Base-by-base conservation (phyloP, 1,140 invertebrate genomes). In the Scylla paramamosain region DNA sequence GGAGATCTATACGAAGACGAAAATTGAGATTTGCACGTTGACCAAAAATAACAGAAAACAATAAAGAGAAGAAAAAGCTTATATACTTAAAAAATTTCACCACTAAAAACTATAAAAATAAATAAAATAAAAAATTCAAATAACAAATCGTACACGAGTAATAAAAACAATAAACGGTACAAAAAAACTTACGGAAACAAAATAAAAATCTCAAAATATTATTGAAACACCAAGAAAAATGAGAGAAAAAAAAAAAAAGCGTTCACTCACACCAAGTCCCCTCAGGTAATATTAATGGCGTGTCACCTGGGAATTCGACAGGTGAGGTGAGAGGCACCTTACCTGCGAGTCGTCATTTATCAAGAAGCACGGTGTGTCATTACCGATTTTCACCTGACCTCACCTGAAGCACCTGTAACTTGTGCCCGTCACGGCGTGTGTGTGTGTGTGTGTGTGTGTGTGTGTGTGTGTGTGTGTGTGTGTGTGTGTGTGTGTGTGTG, bases 381-480 rank as follows among this genome's bases (percentile, higher is more conserved):
- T 77, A 77, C 67, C 67, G 67, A 77, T 77, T 77, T 77, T 77
- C 67, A 77, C 67, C 67, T 77, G 67, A 25, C 67, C 67, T 77
- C 67, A 20, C 67, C 25, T n/a, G 25, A n/a, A 77, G n/a, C 67
- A 77, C 67, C 67, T 77, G 67, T 77, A 77, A n/a, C 67, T 12
- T 77, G 67, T n/a, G 52, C 52, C 52, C 52, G 52, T 59, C 52
- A 59, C 52, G 16, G 12, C 16, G 52, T 20, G 12, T 14, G 10
- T 14, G 52, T 59, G 16, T 20, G 10, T 12, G 52, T 59, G 52
- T 59, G 52, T 59, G 52, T 59, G 90, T 59, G 90, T 59, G 45
- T 91, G 46, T 59, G 90, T 91, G 39, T 52, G n/a, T 52, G 90
- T 52, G 31, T 45, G 87, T 45, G 87, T 25, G 87, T 25, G 87